A percentile compares a stretch with the other conserved stretches of the same genome.
These are phyloP conservation scores for Hermaeophaga mercurialis DNA, from an alignment of 2,888 invertebrate species.

Conservation along the genomic window DNA sequence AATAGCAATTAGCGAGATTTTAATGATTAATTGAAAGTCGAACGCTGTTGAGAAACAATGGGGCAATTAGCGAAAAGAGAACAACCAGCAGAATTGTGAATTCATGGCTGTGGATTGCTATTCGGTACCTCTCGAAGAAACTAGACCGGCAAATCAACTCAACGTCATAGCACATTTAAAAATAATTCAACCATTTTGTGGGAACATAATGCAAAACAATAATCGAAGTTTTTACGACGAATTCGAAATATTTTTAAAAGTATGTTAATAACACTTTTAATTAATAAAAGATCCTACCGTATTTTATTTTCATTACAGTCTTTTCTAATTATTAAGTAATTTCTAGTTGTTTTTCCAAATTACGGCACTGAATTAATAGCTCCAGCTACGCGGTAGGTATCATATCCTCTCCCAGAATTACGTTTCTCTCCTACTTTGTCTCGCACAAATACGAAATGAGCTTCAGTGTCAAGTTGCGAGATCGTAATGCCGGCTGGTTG, in stretches of 20 bases:
- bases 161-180: slow-evolving; percentile 4
- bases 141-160: slow-evolving; percentile 12
- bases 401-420: neutral
- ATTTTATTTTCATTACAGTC: too few species aligned
- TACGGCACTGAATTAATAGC: neutral
- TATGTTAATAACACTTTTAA: too few species aligned
- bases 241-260: too few species aligned
- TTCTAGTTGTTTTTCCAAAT: too few species aligned
- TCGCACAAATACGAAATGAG: slow-evolving; percentile 21
- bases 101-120: slow-evolving; percentile 6
- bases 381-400: slow-evolving; percentile 5
- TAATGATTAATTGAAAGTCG: slow-evolving; percentile 12
- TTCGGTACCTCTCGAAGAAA: slow-evolving; percentile 4
- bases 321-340: too few species aligned
- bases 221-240: too few species aligned
- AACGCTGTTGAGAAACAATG: slow-evolving; percentile 15
- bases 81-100: slow-evolving; percentile 9
- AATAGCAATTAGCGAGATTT: slow-evolving; percentile 14
- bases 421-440: slow-evolving; percentile 1
- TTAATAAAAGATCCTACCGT: too few species aligned
- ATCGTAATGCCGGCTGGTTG: slow-evolving; percentile 6
- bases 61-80: slow-evolving; percentile 19
- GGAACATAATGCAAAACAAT: too few species aligned
- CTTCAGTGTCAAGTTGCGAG: slow-evolving; percentile 18
- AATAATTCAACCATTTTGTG: neutral